A percentile compares a stretch with the other conserved stretches of the same genome.
These are phyloP conservation scores for Vicugna pacos DNA, from an alignment of 2,113 vertebrate genomes.

Conservation along the genomic window DNA sequence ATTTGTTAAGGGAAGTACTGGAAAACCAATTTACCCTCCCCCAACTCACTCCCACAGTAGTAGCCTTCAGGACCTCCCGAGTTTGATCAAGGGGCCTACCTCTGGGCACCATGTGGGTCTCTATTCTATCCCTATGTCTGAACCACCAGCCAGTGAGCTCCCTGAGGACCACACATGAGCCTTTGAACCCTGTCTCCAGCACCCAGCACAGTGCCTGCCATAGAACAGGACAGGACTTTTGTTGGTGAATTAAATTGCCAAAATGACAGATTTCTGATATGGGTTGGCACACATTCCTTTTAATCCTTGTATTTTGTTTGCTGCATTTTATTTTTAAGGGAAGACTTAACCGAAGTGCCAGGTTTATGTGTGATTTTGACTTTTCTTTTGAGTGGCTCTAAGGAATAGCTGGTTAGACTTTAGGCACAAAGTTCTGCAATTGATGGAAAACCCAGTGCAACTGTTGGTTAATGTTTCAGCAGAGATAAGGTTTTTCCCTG, in stretches of 20 bases:
- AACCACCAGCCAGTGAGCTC: neutral
- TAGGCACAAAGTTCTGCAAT: neutral
- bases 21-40: neutral
- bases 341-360: neutral
- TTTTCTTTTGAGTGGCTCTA: neutral
- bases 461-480: neutral
- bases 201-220: neutral
- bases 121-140: neutral
- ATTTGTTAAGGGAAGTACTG: neutral
- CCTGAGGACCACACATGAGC: neutral
- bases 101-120: neutral
- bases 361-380: neutral
- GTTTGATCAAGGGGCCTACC: neutral
- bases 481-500: neutral
- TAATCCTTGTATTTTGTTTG: neutral
- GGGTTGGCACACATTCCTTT: neutral
- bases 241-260: neutral
- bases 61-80: neutral
- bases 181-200: neutral
- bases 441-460: neutral
- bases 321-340: neutral
- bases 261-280: neutral
- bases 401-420: neutral
- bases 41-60: neutral
- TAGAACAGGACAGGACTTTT: neutral